Evolutionary conservation across 2,113 vertebrate genomes (phyloP).

Genomic region (Furnarius figulus): DNA sequence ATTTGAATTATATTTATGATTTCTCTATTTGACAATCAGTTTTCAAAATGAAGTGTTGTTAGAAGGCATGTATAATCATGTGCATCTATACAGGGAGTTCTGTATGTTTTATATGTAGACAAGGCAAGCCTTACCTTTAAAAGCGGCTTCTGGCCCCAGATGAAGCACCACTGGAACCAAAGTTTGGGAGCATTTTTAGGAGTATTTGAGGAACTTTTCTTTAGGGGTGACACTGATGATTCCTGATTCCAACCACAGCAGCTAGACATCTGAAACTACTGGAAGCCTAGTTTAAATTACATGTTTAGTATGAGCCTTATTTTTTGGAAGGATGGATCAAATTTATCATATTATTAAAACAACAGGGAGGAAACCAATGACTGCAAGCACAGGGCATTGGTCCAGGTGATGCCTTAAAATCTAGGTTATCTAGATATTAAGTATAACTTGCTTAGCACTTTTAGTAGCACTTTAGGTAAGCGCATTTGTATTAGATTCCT

Average conservation of each 20-base stretch:
- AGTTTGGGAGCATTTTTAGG: neutral
- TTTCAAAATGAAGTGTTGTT: neutral
- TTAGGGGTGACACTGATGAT: neutral
- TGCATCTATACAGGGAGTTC: neutral
- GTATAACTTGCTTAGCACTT: too few relatives aligned
- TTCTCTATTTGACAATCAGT: neutral
- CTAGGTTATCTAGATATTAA: too few relatives aligned
- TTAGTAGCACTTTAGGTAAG: too few relatives aligned
- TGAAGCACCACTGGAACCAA: neutral
- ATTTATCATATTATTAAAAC: conserved; percentile 12
- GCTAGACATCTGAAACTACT: neutral
- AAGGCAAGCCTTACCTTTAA: neutral
- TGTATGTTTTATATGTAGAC: neutral
- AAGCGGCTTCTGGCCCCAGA: neutral
- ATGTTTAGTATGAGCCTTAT: neutral
- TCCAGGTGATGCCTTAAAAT: neutral
- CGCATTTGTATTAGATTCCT: too few relatives aligned
- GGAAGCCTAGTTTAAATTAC: neutral
- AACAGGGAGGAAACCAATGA: neutral
- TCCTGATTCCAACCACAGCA: neutral
- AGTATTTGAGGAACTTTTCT: neutral
- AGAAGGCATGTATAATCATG: neutral
- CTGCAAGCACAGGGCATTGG: neutral
- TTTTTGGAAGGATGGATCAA: neutral
- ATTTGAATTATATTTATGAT: neutral